Evolutionary conservation across 2,113 vertebrate species (phyloP).

Genomic region (Garra rufa): DNA sequence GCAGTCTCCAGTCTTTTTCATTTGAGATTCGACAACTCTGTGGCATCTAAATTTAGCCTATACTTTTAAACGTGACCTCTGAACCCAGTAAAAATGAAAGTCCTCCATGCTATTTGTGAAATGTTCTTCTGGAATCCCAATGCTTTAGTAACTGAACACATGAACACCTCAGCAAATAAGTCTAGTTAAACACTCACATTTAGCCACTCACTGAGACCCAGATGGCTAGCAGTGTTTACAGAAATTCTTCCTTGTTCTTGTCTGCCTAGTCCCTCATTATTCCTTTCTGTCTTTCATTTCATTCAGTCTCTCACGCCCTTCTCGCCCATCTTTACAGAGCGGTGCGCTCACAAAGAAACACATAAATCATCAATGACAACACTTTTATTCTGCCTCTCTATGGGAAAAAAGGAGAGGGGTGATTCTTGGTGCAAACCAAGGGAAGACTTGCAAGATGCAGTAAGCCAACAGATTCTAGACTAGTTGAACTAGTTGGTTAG

Average conservation of each 20-base stretch:
- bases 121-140: constrained; percentile 33
- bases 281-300: not conserved
- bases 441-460: not conserved
- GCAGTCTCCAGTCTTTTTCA: not conserved
- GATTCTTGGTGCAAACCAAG: not conserved
- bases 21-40: not conserved
- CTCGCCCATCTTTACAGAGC: constrained; percentile 18
- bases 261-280: not conserved
- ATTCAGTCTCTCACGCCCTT: not conserved
- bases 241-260: constrained; percentile 27
- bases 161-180: constrained; percentile 30
- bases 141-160: constrained; percentile 21
- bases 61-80: constrained; percentile 22
- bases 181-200: constrained; percentile 24
- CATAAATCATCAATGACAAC: constrained; percentile 38
- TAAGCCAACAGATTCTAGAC: not conserved
- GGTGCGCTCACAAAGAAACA: constrained; percentile 39
- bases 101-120: constrained; percentile 39
- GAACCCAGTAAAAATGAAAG: constrained; percentile 10
- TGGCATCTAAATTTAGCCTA: not conserved
- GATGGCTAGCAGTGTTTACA: constrained; percentile 36
- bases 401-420: not conserved
- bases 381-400: constrained; percentile 14
- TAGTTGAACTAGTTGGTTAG: not conserved
- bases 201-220: constrained; percentile 2